A percentile compares a stretch with the other conserved stretches of the same genome.
These are phyloP conservation scores for Chymomyza procnemis DNA, from an alignment of 2,888 invertebrate species.

Conservation along the genomic window DNA sequence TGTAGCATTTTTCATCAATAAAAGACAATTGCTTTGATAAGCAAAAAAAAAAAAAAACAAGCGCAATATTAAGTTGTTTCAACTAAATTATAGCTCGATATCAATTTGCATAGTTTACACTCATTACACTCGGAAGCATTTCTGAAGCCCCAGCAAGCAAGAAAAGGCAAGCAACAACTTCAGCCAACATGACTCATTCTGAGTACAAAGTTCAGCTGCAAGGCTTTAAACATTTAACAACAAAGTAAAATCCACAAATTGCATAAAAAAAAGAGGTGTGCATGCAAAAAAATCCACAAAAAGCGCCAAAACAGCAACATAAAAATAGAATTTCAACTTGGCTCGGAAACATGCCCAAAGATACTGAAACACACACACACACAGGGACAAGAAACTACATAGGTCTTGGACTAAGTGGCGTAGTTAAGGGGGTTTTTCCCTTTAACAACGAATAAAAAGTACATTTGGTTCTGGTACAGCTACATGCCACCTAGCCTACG, in stretches of 20 bases:
- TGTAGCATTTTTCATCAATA: not conserved
- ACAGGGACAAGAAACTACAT: not conserved
- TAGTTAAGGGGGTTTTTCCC: too few species aligned
- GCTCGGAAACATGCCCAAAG: not conserved
- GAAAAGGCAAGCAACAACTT: not conserved
- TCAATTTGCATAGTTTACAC: not conserved
- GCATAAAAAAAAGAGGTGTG: not conserved
- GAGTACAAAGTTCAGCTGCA: slow-evolving; percentile 56
- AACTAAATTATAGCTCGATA: not conserved
- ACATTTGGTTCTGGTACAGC: too few species aligned
- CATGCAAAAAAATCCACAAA: slow-evolving; percentile 27
- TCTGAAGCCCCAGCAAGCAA: not conserved
- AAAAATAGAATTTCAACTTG: not conserved
- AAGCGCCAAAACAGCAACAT: slow-evolving; percentile 7
- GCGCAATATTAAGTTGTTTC: not conserved
- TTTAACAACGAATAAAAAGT: too few species aligned
- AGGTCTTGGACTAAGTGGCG: not conserved
- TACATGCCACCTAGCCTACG: too few species aligned
- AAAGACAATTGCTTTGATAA: not conserved
- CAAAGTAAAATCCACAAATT: not conserved
- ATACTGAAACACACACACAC: not conserved
- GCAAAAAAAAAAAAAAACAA: not conserved
- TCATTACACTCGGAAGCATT: not conserved
- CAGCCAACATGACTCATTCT: slow-evolving; percentile 46
- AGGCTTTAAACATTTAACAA: not conserved